A percentile compares a stretch with the other conserved stretches of the same genome.
These are phyloP conservation scores for Nasonia oneida DNA, from an alignment of 2,888 invertebrate genomes.

Conservation along the genomic window DNA sequence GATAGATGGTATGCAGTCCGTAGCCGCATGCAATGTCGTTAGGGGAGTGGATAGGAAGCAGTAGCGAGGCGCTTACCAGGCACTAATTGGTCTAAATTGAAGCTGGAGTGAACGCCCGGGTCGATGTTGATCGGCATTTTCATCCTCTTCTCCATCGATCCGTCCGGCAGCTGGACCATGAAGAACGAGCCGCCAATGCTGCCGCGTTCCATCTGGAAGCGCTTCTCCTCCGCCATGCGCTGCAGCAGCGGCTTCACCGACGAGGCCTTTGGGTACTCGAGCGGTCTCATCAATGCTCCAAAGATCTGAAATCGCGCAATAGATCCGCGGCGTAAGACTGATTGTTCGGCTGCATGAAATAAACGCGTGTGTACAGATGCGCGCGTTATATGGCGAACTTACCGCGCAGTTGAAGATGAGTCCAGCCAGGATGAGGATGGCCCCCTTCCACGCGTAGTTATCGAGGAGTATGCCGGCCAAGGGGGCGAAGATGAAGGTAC, in stretches of 20 bases:
- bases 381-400: conserved; percentile 68
- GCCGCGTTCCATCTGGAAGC: conserved; percentile 93
- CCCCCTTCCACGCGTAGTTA: conserved; percentile 92
- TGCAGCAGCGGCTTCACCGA: conserved; percentile 91
- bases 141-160: conserved; percentile 92
- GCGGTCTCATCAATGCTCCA: conserved; percentile 90
- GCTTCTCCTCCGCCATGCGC: conserved; percentile 95
- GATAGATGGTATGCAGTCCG: no score
- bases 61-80: conserved; percentile 78
- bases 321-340: neutral
- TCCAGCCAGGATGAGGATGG: conserved; percentile 95
- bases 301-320: conserved; percentile 80
- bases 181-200: conserved; percentile 94
- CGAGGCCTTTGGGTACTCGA: conserved; percentile 88
- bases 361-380: no score
- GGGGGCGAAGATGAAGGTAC: conserved; percentile 97
- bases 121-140: conserved; percentile 95
- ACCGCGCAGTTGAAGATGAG: conserved; percentile 94
- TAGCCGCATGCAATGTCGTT: no score
- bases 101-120: conserved; percentile 95
- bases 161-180: conserved; percentile 93
- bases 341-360: no score
- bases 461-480: conserved; percentile 90
- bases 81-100: conserved; percentile 91
- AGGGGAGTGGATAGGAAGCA: no score